Conservation (phyloP, 1,140 invertebrate species). For the Calephelis nemesis region DNA sequence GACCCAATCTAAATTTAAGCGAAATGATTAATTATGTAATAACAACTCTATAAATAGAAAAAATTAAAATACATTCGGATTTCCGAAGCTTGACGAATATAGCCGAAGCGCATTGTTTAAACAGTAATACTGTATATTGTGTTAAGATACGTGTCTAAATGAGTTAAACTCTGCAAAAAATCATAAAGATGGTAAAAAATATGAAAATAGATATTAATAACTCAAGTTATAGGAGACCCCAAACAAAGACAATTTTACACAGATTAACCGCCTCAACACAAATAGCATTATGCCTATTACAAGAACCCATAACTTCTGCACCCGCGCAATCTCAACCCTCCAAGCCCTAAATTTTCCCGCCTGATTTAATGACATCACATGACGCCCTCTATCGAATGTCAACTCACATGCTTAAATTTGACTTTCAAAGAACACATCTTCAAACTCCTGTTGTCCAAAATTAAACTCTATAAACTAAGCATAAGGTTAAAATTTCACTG, state of each 20-base stretch:
- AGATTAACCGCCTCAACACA: conserved; percentile 16
- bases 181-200: no score
- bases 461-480: conserved; percentile 1
- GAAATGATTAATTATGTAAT: no score
- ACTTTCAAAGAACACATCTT: conserved; percentile 29
- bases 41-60: no score
- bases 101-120: no score
- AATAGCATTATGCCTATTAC: conserved; percentile 16
- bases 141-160: no score
- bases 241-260: background rate
- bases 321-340: conserved; percentile 46
- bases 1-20: no score
- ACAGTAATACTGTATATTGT: no score
- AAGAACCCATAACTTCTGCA: conserved; percentile 17
- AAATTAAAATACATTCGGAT: no score
- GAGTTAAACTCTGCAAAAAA: no score
- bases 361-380: conserved; percentile 77
- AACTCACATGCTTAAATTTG: conserved; percentile 51
- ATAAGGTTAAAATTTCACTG: conserved; percentile 26
- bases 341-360: conserved; percentile 67
- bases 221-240: no score
- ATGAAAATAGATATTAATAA: no score
- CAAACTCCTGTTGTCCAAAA: conserved; percentile 4
- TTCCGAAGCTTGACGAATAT: no score
- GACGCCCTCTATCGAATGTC: conserved; percentile 75